These are phyloP conservation scores for Xestia rhomboidea DNA, from an alignment of 2,888 invertebrate species.

Conservation along the genomic window DNA sequence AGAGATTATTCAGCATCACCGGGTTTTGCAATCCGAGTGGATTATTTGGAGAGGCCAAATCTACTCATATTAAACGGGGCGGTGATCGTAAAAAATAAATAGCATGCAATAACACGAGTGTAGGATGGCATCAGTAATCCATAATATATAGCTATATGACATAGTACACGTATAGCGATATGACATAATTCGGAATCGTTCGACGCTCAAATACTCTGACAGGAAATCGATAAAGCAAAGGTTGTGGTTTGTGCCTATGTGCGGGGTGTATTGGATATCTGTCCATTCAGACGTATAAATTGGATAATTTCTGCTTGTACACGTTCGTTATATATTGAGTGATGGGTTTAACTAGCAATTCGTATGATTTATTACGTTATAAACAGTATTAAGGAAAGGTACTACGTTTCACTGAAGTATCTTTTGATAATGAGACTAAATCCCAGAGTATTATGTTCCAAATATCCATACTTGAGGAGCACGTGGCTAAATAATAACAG, in stretches of 20 bases:
- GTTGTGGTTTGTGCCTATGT: conserved; percentile 58
- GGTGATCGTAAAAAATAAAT: conserved; percentile 67
- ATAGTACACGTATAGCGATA: conserved; percentile 50
- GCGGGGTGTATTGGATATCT: conserved; percentile 55
- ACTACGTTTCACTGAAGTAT: background rate
- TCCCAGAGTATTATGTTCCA: background rate
- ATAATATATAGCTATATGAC: conserved; percentile 42
- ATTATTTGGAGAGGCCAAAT: conserved; percentile 66
- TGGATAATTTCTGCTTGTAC: conserved; percentile 46
- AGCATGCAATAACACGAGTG: conserved; percentile 65
- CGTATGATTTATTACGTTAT: conserved; percentile 22
- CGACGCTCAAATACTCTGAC: conserved; percentile 66
- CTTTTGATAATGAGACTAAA: background rate
- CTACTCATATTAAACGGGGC: conserved; percentile 60
- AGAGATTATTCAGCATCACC: conserved; percentile 53
- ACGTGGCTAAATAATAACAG: no score
- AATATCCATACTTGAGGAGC: no score
- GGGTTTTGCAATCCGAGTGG: conserved; percentile 55
- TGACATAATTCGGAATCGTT: conserved; percentile 69
- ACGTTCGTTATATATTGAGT: conserved; percentile 32
- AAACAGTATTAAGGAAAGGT: background rate
- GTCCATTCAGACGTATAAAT: conserved; percentile 52
- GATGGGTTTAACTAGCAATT: conserved; percentile 15
- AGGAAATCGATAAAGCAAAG: conserved; percentile 69
- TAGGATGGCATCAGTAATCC: conserved; percentile 62